phyloP scores from a whole-genome alignment of 1,140 invertebrate genomes.

The Dysdera silvatica region DNA sequence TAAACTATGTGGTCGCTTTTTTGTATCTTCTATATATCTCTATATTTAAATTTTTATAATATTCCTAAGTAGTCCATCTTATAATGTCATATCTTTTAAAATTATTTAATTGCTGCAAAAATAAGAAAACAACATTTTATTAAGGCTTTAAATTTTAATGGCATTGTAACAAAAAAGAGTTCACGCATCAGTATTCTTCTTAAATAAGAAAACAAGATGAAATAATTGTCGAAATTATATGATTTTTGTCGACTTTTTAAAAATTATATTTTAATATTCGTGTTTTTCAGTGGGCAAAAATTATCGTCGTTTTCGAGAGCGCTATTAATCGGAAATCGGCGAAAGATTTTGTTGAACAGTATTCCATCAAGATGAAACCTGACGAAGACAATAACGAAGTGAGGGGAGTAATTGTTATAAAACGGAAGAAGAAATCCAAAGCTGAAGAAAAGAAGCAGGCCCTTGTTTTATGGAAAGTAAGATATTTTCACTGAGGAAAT shows the following conservation, averaged over 20 bases:
- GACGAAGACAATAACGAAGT: slow-evolving; percentile 37
- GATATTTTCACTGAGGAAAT: background rate
- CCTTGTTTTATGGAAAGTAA: slow-evolving; percentile 91
- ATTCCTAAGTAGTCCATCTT: too few relatives aligned
- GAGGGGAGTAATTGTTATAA: slow-evolving; percentile 94
- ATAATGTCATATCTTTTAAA: too few relatives aligned
- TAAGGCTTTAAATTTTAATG: too few relatives aligned
- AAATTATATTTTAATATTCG: slow-evolving; percentile 17
- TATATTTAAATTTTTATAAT: too few relatives aligned
- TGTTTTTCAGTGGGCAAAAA: slow-evolving; percentile 82
- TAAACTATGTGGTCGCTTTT: too few relatives aligned
- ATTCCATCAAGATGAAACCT: slow-evolving; percentile 77
- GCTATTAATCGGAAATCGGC: slow-evolving; percentile 81
- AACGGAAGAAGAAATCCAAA: slow-evolving; percentile 89
- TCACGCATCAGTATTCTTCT: too few relatives aligned
- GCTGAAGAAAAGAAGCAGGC: slow-evolving; percentile 95
- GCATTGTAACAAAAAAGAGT: too few relatives aligned
- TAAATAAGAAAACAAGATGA: too few relatives aligned
- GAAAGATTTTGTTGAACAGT: slow-evolving; percentile 83
- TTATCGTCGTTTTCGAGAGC: slow-evolving; percentile 88
- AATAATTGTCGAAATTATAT: background rate
- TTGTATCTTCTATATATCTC: too few relatives aligned
- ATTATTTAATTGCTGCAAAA: too few relatives aligned
- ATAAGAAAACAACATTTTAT: too few relatives aligned
- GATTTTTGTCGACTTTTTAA: background rate